Evolutionary conservation across 2,113 vertebrate species (phyloP).

Genomic region (Setophaga coronata): DNA sequence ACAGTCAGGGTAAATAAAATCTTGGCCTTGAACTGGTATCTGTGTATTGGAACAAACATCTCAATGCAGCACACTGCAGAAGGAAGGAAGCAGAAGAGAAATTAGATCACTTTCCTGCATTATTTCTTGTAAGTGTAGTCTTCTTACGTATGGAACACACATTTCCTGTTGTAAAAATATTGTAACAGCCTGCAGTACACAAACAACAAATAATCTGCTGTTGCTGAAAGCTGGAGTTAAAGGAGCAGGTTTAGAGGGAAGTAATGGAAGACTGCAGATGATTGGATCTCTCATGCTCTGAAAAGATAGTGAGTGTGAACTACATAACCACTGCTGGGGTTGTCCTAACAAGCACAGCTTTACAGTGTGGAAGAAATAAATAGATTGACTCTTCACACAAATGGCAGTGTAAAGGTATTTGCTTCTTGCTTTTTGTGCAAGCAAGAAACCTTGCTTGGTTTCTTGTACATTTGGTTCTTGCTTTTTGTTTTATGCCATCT

Average conservation of each 20-base stretch:
- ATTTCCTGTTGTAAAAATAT: conserved; percentile 49
- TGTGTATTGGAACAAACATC: conserved; percentile 44
- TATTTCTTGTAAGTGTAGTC: conserved; percentile 35
- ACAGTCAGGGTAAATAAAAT: neutral
- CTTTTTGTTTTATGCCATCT: neutral
- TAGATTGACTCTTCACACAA: neutral
- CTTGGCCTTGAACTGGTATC: conserved; percentile 41
- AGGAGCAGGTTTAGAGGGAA: neutral
- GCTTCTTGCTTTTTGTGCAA: neutral
- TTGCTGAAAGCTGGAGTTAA: neutral
- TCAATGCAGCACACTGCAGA: neutral
- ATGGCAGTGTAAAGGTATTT: neutral
- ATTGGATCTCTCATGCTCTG: neutral
- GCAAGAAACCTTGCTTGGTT: too few species aligned
- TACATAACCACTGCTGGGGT: neutral
- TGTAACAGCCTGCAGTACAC: neutral
- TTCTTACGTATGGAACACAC: conserved; percentile 36
- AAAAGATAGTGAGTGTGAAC: fast-evolving
- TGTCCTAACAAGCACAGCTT: neutral
- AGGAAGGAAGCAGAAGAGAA: conserved; percentile 58
- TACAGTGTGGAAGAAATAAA: neutral
- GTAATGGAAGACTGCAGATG: neutral
- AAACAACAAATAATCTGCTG: neutral
- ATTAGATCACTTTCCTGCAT: conserved; percentile 52
- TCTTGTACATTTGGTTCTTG: neutral